A percentile compares a stretch with the other conserved stretches of the same genome.
These are phyloP conservation scores for Notodonta ziczac DNA, from an alignment of 2,888 invertebrate genomes.

Conservation along the genomic window DNA sequence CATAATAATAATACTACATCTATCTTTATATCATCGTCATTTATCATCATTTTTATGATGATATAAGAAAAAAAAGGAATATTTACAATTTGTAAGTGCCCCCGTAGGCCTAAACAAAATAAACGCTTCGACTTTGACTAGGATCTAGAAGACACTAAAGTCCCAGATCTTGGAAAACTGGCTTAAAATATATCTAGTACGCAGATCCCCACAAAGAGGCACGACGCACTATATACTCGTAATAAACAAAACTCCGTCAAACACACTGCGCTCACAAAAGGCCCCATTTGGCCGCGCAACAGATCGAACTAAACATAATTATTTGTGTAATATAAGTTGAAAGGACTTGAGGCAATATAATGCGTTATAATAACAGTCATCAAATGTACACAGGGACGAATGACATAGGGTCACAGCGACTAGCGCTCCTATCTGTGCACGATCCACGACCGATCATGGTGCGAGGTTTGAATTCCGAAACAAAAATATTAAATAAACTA, in stretches of 20 bases:
- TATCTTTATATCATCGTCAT: no score
- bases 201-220: no score
- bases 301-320: conserved; percentile 9
- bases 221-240: no score
- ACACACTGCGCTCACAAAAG: conserved; percentile 6
- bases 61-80: no score
- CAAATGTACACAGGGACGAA: conserved; percentile 38
- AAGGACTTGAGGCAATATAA: conserved; percentile 21
- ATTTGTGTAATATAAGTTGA: conserved; percentile 22
- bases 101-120: no score
- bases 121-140: no score
- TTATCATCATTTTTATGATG: no score
- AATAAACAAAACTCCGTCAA: neutral
- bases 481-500: neutral
- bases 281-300: conserved; percentile 1
- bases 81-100: no score
- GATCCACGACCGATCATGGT: neutral
- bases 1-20: no score
- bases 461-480: conserved; percentile 1
- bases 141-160: no score
- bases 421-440: conserved; percentile 6
- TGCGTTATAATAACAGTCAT: conserved; percentile 48
- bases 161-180: no score
- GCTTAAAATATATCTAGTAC: no score
- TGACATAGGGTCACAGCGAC: conserved; percentile 42